Conservation (phyloP, 2,888 invertebrate genomes). For the Scaptomyza polygonia region DNA sequence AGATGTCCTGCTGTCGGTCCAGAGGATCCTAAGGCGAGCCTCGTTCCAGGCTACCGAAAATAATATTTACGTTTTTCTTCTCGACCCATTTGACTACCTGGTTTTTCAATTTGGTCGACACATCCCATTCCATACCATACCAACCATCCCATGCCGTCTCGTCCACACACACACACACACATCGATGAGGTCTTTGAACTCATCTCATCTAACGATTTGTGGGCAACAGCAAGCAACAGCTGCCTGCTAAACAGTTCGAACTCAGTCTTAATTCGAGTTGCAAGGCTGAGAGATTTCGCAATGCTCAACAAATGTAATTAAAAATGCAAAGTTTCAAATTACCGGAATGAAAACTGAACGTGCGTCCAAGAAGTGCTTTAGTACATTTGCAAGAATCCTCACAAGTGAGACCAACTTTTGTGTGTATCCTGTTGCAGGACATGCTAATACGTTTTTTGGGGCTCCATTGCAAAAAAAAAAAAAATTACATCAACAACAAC, state of each 20-base stretch:
- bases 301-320: conserved; percentile 71
- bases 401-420: conserved; percentile 57
- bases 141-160: conserved; percentile 9
- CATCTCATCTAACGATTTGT: conserved; percentile 59
- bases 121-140: conserved; percentile 1
- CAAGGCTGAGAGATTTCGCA: conserved; percentile 22
- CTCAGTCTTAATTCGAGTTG: conserved; percentile 1
- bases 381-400: conserved; percentile 50
- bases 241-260: conserved; percentile 32
- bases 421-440: conserved; percentile 76
- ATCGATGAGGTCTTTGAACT: conserved; percentile 69
- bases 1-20: conserved; percentile 65
- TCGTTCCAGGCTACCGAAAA: too few species aligned
- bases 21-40: conserved; percentile 48
- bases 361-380: conserved; percentile 47
- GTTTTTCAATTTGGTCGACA: not conserved
- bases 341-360: conserved; percentile 53
- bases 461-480: conserved; percentile 1
- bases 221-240: conserved; percentile 42
- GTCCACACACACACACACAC: conserved; percentile 42
- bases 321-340: conserved; percentile 72
- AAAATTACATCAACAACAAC: too few species aligned
- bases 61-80: conserved; percentile 20
- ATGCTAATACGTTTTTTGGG: conserved; percentile 69
- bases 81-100: conserved; percentile 30